Evolutionary conservation across 1,140 invertebrate species (phyloP), one percentile per base, ranked within the genome.

Genomic region (Palaemon carinicauda): DNA sequence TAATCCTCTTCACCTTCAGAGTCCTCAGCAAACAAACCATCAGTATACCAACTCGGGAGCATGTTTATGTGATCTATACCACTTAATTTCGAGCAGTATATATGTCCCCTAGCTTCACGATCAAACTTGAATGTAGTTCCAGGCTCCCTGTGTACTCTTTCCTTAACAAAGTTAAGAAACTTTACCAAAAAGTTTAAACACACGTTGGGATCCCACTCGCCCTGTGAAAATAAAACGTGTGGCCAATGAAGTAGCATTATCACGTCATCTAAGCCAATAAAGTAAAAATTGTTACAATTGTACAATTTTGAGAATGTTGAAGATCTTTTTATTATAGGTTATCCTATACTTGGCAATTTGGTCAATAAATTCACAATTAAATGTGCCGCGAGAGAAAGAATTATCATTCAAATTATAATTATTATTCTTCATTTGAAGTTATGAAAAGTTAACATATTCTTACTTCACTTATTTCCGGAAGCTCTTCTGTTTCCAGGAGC

Each of bases 101-200:
- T 17, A n/a, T 50, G 10, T 1, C 17, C 29, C 19, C 17, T 21
- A 19, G 73, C 27, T 41, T 33, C 19, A 33, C 31, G 41, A 17
- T 4, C 15, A 75, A 75, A 75, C 17, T 21, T 21, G 12, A 50
- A 50, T 5, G 51, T 50, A 21, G 10, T 33, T 12, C 51, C 33
- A 24, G 73, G 73, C 7, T 75, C 73, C 12, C 33, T 9, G 51
- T 21, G 10, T 21, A 75, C 73, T 50, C 27, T 75, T 75, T 19
- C 31, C 31, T 41, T 75, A 9, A 75, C 73, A 75, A 75, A 75
- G 21, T 50, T 75, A 31, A 75, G 73, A 50, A 75, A 75, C 73
- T 50, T 75, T 7, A n/a, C 73, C 73, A 75, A 31, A 15, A 75
- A 33, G 17, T 41, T 75, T 12, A 75, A 50, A 31, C 73, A 75